Percentiles rank a stretch among this genome's conserved stretches.
Evolutionary conservation across 2,888 invertebrate genomes (phyloP).

Genomic region (Pachydiplax longipennis): DNA sequence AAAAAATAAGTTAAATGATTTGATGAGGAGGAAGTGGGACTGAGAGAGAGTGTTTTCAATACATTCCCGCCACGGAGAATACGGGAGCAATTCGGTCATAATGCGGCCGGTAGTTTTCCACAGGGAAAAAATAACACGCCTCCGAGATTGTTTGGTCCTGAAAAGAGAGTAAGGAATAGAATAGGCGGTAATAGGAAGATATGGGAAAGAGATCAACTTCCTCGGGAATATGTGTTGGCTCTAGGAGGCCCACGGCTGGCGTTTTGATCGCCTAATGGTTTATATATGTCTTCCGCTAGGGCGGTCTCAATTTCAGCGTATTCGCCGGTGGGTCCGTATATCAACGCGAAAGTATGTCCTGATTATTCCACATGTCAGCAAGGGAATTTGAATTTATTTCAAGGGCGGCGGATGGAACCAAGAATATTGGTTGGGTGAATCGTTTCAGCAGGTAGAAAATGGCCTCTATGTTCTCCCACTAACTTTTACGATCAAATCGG

Average conservation of each 20-base stretch:
- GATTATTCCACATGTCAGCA: too few species aligned
- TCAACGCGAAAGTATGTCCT: too few species aligned
- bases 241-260: neutral
- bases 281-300: neutral
- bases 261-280: neutral
- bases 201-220: slow-evolving; percentile 16
- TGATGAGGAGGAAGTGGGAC: neutral
- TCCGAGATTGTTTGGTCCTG: slow-evolving; percentile 27
- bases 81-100: slow-evolving; percentile 37
- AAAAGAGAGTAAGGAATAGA: neutral
- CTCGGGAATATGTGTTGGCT: neutral
- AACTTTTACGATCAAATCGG: too few species aligned
- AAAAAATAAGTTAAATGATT: neutral
- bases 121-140: slow-evolving; percentile 21
- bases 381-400: too few species aligned
- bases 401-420: too few species aligned
- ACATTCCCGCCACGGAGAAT: neutral
- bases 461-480: too few species aligned
- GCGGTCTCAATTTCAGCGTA: too few species aligned
- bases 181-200: neutral
- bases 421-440: too few species aligned
- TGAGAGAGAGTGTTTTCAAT: slow-evolving; percentile 14
- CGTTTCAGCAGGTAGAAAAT: too few species aligned
- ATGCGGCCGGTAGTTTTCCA: neutral
- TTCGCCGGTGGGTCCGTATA: too few species aligned